A percentile compares a stretch with the other conserved stretches of the same genome.
phyloP scores from a whole-genome alignment of 2,888 invertebrate genomes.

The Piscicola geometra region DNA sequence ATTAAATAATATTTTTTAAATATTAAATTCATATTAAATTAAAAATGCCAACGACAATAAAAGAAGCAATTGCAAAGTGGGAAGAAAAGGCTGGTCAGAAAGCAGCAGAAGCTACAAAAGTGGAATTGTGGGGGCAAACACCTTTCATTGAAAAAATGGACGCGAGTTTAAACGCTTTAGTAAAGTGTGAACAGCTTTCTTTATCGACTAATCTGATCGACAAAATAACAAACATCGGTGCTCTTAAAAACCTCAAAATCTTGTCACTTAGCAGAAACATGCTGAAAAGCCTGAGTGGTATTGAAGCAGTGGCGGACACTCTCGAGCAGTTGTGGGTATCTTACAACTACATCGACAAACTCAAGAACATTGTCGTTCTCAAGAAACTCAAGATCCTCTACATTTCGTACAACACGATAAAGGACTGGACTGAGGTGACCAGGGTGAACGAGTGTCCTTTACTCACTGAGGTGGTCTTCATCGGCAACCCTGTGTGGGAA shows the following conservation, averaged over 20 bases:
- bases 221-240: conserved; percentile 77
- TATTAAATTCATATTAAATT: too few species aligned
- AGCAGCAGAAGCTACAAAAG: conserved; percentile 68
- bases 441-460: conserved; percentile 34
- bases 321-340: conserved; percentile 90
- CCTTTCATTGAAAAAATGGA: conserved; percentile 96
- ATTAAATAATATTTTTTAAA: too few species aligned
- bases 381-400: conserved; percentile 69
- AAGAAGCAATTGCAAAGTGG: conserved; percentile 72
- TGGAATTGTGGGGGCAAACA: conserved; percentile 78
- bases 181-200: conserved; percentile 73
- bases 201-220: conserved; percentile 90
- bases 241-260: conserved; percentile 72
- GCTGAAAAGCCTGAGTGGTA: conserved; percentile 80
- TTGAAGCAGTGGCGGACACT: conserved; percentile 80
- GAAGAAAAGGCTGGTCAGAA: conserved; percentile 50
- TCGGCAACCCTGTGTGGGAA: conserved; percentile 54
- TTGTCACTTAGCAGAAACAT: conserved; percentile 82
- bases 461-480: conserved; percentile 33
- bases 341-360: conserved; percentile 83
- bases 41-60: conserved; percentile 51
- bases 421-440: conserved; percentile 36
- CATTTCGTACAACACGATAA: conserved; percentile 35
- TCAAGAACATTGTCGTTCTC: conserved; percentile 77
- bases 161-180: conserved; percentile 68